Evolutionary conservation across 1,140 invertebrate species (phyloP).

Genomic region (Holotrichia oblita): DNA sequence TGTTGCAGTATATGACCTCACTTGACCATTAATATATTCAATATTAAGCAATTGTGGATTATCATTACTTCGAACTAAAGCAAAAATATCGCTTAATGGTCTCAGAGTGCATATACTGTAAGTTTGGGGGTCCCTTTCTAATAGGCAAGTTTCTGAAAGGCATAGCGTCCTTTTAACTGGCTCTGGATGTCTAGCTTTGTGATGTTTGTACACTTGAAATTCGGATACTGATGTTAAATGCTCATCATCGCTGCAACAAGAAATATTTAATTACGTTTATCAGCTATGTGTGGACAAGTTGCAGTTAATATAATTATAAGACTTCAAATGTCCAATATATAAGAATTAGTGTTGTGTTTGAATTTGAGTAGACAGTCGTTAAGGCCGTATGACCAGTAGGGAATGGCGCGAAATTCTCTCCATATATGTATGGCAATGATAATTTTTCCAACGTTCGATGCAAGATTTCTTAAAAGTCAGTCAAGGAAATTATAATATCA

Average conservation of each 20-base stretch:
- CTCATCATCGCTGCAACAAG: constrained; percentile 57
- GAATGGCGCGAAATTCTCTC: too few species aligned
- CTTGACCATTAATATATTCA: constrained; percentile 93
- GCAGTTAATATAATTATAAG: too few species aligned
- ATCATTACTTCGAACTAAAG: constrained; percentile 86
- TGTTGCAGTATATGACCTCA: constrained; percentile 86
- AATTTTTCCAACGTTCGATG: too few species aligned
- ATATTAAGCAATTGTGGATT: constrained; percentile 95
- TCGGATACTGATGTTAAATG: constrained; percentile 85
- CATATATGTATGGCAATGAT: too few species aligned
- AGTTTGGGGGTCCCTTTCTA: constrained; percentile 96
- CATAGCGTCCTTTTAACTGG: constrained; percentile 89
- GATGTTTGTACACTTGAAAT: constrained; percentile 91
- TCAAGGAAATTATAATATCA: too few species aligned
- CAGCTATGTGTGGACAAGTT: too few species aligned
- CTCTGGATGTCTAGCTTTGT: constrained; percentile 78
- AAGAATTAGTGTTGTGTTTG: too few species aligned
- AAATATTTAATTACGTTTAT: too few species aligned
- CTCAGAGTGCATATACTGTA: constrained; percentile 91
- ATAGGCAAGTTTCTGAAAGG: constrained; percentile 92
- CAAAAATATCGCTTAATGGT: constrained; percentile 90
- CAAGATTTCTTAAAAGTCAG: too few species aligned
- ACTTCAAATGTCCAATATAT: too few species aligned
- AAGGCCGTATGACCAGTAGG: too few species aligned
- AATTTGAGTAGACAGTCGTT: too few species aligned